These are phyloP conservation scores for Protaetia brevitarsis DNA, from an alignment of 1,140 invertebrate genomes.

Conservation along the genomic window DNA sequence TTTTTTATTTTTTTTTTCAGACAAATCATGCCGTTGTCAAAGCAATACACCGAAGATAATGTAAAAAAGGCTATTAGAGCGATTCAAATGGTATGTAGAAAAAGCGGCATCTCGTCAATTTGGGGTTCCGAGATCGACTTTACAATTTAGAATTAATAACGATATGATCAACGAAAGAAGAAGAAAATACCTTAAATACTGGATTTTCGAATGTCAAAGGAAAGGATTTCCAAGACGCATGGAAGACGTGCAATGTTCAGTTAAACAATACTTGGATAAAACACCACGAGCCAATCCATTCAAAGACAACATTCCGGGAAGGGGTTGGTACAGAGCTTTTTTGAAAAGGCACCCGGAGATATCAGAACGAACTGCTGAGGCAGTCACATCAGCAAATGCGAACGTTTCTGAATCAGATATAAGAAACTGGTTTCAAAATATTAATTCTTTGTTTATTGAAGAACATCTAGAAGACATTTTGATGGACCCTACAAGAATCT, in stretches of 20 bases:
- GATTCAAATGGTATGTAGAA: background rate
- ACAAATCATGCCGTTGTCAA: too few relatives aligned
- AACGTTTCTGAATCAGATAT: conserved; percentile 8
- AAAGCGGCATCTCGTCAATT: background rate
- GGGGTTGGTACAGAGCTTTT: too few relatives aligned
- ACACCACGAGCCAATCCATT: background rate
- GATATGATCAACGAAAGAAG: conserved; percentile 5
- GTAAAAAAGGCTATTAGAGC: background rate
- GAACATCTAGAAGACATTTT: background rate
- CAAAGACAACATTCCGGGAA: background rate
- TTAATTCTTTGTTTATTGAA: background rate
- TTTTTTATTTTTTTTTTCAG: too few relatives aligned
- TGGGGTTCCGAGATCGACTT: background rate
- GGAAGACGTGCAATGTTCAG: background rate
- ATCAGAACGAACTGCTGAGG: background rate
- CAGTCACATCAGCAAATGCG: conserved; percentile 2
- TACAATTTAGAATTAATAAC: too few relatives aligned
- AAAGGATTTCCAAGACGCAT: conserved; percentile 4
- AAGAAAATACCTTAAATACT: background rate
- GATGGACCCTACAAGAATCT: background rate
- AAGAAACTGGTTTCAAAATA: conserved; percentile 4
- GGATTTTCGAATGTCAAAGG: background rate
- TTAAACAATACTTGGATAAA: background rate
- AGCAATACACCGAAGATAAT: background rate
- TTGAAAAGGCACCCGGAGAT: background rate